A percentile compares a stretch with the other conserved stretches of the same genome.
phyloP scores from a whole-genome alignment of 2,113 vertebrate genomes.

The Hirundichthys speculiger region DNA sequence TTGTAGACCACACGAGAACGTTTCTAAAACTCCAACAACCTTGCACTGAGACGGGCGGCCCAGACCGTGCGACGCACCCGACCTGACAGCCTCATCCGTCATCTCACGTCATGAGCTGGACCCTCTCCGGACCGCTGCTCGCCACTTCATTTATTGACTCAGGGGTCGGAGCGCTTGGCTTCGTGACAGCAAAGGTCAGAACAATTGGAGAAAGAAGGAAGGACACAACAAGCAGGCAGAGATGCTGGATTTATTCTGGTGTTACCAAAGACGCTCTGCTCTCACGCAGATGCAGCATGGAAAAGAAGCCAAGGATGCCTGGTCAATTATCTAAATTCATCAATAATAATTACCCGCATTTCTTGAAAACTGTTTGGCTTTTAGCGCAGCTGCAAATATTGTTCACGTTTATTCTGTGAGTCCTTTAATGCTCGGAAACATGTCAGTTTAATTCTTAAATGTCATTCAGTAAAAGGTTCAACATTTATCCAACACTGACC shows the following conservation, averaged over 20 bases:
- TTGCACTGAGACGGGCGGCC: not conserved
- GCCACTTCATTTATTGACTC: slow-evolving; percentile 15
- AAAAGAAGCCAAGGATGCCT: not conserved
- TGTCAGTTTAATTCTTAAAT: too few relatives aligned
- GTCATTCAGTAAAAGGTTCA: too few relatives aligned
- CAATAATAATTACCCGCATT: not conserved
- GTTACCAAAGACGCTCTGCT: not conserved
- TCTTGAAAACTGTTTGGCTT: not conserved
- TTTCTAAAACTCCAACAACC: not conserved
- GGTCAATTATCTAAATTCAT: not conserved
- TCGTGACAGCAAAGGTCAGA: slow-evolving; percentile 22
- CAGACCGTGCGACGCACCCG: not conserved
- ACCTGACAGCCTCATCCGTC: slow-evolving; percentile 37
- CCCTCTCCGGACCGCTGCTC: not conserved
- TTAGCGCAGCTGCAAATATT: not conserved
- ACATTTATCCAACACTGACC: too few relatives aligned
- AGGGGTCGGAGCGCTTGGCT: slow-evolving; percentile 10
- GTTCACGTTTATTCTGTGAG: not conserved
- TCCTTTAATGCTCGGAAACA: not conserved
- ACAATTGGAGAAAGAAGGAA: not conserved
- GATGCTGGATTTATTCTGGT: not conserved
- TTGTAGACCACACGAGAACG: not conserved
- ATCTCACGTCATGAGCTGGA: slow-evolving; percentile 7
- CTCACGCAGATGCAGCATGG: not conserved
- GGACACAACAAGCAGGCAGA: not conserved